These are phyloP conservation scores for Rallus crepitans DNA, from an alignment of 2,797 vertebrate genomes.

Conservation along the genomic window DNA sequence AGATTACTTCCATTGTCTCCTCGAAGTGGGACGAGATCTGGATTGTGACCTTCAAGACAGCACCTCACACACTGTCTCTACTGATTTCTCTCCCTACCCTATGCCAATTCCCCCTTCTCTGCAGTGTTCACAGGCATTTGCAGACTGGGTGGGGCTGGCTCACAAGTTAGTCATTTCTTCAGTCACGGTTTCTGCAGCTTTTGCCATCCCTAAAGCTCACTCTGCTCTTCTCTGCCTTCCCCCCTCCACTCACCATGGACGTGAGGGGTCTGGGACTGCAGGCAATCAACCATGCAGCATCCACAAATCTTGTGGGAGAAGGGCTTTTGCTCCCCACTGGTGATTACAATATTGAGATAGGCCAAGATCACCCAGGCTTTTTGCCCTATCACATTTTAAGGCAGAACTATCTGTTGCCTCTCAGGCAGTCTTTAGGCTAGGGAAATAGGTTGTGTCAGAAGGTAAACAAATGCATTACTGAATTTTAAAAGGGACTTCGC, in stretches of 20 bases:
- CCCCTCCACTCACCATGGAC: not conserved
- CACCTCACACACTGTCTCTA: not conserved
- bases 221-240: not conserved
- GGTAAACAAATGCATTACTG: not conserved
- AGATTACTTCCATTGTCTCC: not conserved
- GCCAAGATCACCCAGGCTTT: conserved; percentile 21
- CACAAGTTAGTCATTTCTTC: not conserved
- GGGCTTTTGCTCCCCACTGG: not conserved
- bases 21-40: not conserved
- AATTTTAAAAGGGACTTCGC: conserved; percentile 53
- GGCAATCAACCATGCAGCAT: not conserved
- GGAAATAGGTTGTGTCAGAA: conserved; percentile 27
- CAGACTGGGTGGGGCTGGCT: not conserved
- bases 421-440: conserved; percentile 30
- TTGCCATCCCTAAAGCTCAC: not conserved
- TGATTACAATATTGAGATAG: not conserved
- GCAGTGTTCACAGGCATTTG: not conserved
- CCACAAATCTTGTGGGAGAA: not conserved
- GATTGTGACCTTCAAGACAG: not conserved
- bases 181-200: not conserved
- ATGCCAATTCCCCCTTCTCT: not conserved
- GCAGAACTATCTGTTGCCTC: conserved; percentile 63
- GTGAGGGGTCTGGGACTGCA: not conserved
- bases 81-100: not conserved
- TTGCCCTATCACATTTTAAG: conserved; percentile 50